Conservation (phyloP, 2,888 invertebrate genomes). For the Pristionchus japonicus region DNA sequence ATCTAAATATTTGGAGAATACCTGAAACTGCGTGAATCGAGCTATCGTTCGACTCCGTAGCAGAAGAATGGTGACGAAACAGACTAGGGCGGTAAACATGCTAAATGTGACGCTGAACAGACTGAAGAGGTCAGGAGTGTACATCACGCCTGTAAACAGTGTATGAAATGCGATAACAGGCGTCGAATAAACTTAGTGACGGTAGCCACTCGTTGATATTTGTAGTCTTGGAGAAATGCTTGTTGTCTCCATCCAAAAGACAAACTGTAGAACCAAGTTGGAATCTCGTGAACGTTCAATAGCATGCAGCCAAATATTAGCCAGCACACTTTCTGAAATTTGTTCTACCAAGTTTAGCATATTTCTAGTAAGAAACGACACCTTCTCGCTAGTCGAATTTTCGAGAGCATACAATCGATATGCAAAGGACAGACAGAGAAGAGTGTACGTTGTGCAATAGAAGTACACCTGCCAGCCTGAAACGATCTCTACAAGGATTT, state of each 20-base stretch:
- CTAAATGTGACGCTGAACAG: not conserved
- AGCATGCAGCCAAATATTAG: not conserved
- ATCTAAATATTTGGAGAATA: too few species aligned
- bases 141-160: not conserved
- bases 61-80: not conserved
- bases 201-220: not conserved
- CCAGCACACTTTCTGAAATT: not conserved
- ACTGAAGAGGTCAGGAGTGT: not conserved
- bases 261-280: not conserved
- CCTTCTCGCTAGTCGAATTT: not conserved
- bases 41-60: not conserved
- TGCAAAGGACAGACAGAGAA: not conserved
- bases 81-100: not conserved
- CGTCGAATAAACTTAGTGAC: too few species aligned
- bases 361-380: not conserved
- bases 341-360: too few species aligned
- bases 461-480: not conserved
- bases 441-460: not conserved
- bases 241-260: not conserved
- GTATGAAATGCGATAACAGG: too few species aligned
- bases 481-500: too few species aligned
- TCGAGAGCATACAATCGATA: not conserved
- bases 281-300: not conserved
- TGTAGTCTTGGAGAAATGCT: not conserved
- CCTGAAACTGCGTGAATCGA: not conserved